Evolutionary conservation across 2,113 vertebrate species (phyloP).

Genomic region (Rhegmatorhina hoffmannsi): DNA sequence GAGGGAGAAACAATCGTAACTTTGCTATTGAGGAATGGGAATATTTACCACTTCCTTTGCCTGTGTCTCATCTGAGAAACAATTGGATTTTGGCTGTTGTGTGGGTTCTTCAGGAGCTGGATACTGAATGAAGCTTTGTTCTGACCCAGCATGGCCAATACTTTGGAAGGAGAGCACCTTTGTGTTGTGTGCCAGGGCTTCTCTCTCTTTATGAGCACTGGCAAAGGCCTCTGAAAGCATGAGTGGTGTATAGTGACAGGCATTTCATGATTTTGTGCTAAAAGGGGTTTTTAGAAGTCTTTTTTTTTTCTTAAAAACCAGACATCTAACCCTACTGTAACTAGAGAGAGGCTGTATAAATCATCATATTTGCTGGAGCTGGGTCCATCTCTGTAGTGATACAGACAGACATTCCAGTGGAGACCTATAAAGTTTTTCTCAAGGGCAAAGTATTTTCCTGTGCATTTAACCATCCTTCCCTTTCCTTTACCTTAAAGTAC

Average conservation of each 20-base stretch:
- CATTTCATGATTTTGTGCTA: neutral
- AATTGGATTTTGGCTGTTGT: neutral
- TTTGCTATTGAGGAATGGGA: neutral
- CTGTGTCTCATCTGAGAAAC: neutral
- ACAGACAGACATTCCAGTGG: neutral
- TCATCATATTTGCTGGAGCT: neutral
- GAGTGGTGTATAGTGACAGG: neutral
- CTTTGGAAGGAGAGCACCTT: neutral
- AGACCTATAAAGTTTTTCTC: neutral
- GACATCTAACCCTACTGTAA: neutral
- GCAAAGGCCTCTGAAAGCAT: neutral
- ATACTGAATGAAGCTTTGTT: neutral
- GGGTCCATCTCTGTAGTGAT: neutral
- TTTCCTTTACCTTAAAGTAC: neutral
- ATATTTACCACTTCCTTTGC: neutral
- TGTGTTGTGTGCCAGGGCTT: neutral
- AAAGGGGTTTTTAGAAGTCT: neutral
- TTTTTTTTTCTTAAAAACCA: neutral
- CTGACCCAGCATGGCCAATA: fast-evolving
- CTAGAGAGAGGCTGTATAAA: neutral
- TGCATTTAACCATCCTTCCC: neutral
- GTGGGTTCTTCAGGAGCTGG: neutral
- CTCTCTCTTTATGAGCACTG: neutral
- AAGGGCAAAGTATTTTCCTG: neutral
- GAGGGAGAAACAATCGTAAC: neutral